Evolutionary conservation across 1,140 invertebrate genomes (phyloP), one percentile per base, ranked within the genome.

Genomic region (Trichomalopsis sarcophagae): DNA sequence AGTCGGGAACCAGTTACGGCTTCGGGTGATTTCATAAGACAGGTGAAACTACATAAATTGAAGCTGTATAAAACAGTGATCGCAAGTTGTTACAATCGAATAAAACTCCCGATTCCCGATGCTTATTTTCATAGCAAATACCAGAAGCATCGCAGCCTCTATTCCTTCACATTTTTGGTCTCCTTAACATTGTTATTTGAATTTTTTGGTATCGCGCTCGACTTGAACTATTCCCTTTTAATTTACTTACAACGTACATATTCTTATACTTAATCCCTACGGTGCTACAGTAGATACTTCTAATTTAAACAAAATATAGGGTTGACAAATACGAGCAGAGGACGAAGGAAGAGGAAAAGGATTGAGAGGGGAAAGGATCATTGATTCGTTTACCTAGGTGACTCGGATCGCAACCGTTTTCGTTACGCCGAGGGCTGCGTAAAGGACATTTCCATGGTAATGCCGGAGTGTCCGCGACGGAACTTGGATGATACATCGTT

Each of bases 391-490:
- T 30, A 30, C 66, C 27, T 73, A 27, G 36, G 50, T 14, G 27
- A 36, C 23, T 47, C n/a, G 5, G 77, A 3, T 30, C 50, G 47
- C 50, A 76, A 47, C 0, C 17, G 9, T 30, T 69, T 30, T 77
- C n/a, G 80, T 85, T 85, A 85, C 84, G 84, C 84, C 50, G 85
- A 55, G 27, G 85, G 69, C n/a, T 89, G 81, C 5, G 91, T 90
- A 86, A 95, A 95, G 0, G 95, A 95, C 95, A 96, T 96, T 89
- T 96, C 96, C 95, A 96, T 96, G 78, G 95, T 95, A 17, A 96
- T 94, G 1, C 94, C 95, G 73, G 95, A 95, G 5, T 94, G 94
- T 11, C 94, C 94, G 33, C 93, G 91, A 36, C 94, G 90, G 87
- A 93, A 95, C 86, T 95, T 94, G 87, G 95, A 94, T 7, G 94